Evolutionary conservation across 2,888 invertebrate species (phyloP).

Genomic region (Thymelicus lineola): DNA sequence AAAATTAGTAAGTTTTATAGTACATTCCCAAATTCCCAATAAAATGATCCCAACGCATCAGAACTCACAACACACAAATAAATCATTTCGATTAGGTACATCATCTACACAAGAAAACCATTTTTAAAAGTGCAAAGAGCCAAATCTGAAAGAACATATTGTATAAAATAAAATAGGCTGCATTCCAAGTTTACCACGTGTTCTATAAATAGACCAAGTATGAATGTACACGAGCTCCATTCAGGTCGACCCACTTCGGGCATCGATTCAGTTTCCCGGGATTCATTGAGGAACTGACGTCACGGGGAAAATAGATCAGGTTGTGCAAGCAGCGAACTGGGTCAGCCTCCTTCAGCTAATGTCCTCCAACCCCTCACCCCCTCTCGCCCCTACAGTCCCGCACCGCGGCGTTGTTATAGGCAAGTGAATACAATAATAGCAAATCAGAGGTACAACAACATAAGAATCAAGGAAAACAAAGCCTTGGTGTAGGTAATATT

Average conservation of each 20-base stretch:
- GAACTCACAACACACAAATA: no score
- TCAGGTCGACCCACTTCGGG: conserved; percentile 76
- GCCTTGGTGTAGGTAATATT: no score
- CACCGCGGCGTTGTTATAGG: background rate
- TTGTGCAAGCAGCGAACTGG: conserved; percentile 72
- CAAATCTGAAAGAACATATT: background rate
- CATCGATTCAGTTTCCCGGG: conserved; percentile 78
- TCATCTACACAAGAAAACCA: no score
- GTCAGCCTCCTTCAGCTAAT: conserved; percentile 53
- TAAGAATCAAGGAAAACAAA: no score
- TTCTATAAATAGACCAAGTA: conserved; percentile 69
- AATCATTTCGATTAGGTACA: no score
- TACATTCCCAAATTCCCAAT: no score
- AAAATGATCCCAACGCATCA: no score
- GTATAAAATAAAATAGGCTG: conserved; percentile 18
- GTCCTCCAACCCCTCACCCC: conserved; percentile 52
- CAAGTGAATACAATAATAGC: background rate
- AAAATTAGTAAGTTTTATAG: no score
- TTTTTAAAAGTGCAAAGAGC: no score
- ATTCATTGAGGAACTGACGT: conserved; percentile 80
- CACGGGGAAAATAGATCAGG: conserved; percentile 75
- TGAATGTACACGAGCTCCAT: conserved; percentile 74
- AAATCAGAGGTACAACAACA: no score
- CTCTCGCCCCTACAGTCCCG: conserved; percentile 42
- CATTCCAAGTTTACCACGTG: conserved; percentile 53